Conservation (phyloP, 2,888 invertebrate genomes). For the Melieria omissa region DNA sequence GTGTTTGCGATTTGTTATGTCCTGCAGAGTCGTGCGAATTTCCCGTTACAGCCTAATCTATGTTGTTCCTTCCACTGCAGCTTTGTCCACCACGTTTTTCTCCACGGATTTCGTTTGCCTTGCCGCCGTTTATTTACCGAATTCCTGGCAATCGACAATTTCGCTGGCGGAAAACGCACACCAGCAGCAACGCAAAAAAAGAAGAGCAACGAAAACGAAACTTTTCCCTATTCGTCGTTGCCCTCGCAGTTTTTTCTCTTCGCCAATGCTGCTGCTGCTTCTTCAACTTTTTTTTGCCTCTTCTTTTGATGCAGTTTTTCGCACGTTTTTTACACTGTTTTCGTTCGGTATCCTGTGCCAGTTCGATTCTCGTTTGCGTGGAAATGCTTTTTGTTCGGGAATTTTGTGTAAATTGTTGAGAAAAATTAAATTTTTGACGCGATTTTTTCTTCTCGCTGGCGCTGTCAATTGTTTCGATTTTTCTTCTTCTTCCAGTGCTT, state of each 20-base stretch:
- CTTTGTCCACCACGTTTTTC: background rate
- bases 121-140: conserved; percentile 16
- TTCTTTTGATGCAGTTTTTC: conserved; percentile 39
- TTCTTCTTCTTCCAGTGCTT: conserved; percentile 58
- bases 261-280: conserved; percentile 44
- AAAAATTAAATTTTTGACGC: conserved; percentile 52
- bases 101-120: conserved; percentile 11
- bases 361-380: conserved; percentile 38
- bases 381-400: conserved; percentile 37
- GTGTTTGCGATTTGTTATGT: too few relatives aligned
- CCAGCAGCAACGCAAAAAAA: conserved; percentile 32
- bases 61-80: background rate
- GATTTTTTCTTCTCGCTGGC: conserved; percentile 51
- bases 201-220: conserved; percentile 36
- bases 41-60: background rate
- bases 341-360: conserved; percentile 30
- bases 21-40: too few relatives aligned
- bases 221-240: conserved; percentile 41
- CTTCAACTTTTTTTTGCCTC: conserved; percentile 44
- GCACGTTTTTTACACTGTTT: conserved; percentile 43
- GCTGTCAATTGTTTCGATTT: conserved; percentile 52
- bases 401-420: conserved; percentile 46
- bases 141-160: conserved; percentile 24
- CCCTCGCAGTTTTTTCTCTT: conserved; percentile 44
- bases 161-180: conserved; percentile 29